These are phyloP conservation scores for Colostygia pectinataria DNA, from an alignment of 2,888 invertebrate genomes.

Conservation along the genomic window DNA sequence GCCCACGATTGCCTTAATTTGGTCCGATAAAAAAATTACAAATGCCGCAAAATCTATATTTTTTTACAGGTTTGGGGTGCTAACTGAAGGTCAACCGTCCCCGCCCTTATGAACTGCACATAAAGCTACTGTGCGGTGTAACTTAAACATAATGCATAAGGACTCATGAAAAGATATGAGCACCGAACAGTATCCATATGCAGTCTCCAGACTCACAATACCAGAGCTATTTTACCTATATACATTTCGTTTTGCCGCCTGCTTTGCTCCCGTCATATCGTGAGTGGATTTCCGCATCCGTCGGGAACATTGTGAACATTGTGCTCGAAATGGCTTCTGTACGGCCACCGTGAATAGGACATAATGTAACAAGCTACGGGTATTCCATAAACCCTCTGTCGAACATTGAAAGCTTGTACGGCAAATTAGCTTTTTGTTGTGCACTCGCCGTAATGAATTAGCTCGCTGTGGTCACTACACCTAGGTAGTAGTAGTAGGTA, in stretches of 20 bases:
- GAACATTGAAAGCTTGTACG: constrained; percentile 40
- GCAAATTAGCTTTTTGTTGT: constrained; percentile 36
- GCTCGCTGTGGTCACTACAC: constrained; percentile 3
- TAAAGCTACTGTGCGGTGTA: too few relatives aligned
- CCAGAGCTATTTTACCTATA: constrained; percentile 14
- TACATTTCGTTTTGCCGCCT: constrained; percentile 51
- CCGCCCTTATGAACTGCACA: too few relatives aligned
- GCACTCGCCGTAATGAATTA: constrained; percentile 21
- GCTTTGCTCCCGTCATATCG: constrained; percentile 55
- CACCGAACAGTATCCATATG: not conserved
- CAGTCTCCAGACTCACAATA: constrained; percentile 9
- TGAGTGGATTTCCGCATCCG: constrained; percentile 67
- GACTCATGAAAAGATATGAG: not conserved
- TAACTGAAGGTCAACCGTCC: too few relatives aligned
- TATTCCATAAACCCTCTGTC: constrained; percentile 44
- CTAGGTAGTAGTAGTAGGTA: not conserved
- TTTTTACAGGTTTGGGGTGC: too few relatives aligned
- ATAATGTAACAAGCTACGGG: constrained; percentile 51
- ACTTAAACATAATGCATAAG: not conserved
- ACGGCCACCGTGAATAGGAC: constrained; percentile 47
- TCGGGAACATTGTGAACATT: constrained; percentile 59
- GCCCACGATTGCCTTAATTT: too few relatives aligned
- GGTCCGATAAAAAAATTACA: too few relatives aligned
- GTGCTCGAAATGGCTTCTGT: constrained; percentile 53
- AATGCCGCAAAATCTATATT: too few relatives aligned